Evolutionary conservation across 2,888 invertebrate genomes (phyloP), one percentile per base, ranked within the genome.

Genomic region (Dichetophora obliterata): DNA sequence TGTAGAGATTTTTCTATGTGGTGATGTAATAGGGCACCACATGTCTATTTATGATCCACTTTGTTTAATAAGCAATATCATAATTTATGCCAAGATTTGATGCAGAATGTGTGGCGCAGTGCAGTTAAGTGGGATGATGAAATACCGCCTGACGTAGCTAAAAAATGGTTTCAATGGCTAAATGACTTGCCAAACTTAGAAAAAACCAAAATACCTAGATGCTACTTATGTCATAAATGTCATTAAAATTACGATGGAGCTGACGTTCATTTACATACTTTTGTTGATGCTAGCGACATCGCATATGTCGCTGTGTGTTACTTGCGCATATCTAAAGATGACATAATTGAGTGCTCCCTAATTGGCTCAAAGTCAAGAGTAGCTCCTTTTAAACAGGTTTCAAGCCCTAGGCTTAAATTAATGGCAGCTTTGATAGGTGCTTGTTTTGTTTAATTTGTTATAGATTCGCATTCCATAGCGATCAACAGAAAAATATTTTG

Each of bases 131-230:
- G 59, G 66, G 68, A 68, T 57, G 76, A 71, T 31, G n/a, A 52
- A 37, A 34, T 52, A 34, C 11, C 50, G 11, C 8, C n/a, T 63
- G 37, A 11, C 14, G 19, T 63, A 50, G 9, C 27, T 8, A 22
- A 22, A 48, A 73, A 73, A 43, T 73, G 73, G 73, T 22, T 37
- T 6, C 43, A 43, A 14, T 73, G 63, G 78, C 9, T 73, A 5
- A 68, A 52, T 27, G 34, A 54, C 43, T 68, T 75, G n/a, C 68
- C 63, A 6, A 72, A 75, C 14, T 57, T 77, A 52, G 11, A 59
- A 54, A 68, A 74, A n/a, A n/a, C 76, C 14, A 70, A 63, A 9
- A 72, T 79, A 50, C 72, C 66, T 16, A 48, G 54, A 27, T 79
- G 75, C 24, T 73, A 75, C 2, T n/a, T 9, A 66, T n/a, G n/a